phyloP scores from a whole-genome alignment of 2,888 invertebrate genomes.

The Digitonthophagus gazella region DNA sequence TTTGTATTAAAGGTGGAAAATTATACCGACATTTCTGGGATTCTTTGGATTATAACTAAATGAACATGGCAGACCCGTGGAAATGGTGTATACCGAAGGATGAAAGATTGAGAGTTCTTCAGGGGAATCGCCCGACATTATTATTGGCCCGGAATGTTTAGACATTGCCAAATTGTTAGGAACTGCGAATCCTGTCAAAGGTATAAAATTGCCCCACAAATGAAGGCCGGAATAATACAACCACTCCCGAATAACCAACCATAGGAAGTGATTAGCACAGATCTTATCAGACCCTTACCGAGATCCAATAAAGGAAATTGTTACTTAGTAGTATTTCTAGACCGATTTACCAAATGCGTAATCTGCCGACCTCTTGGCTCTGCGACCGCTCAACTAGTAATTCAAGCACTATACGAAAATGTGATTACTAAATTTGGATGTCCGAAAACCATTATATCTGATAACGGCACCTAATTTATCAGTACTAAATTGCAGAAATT shows the following conservation, averaged over 20 bases:
- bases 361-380: constrained; percentile 30
- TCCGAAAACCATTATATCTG: too few relatives aligned
- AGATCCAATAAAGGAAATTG: constrained; percentile 34
- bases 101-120: too few relatives aligned
- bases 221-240: constrained; percentile 31
- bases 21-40: too few relatives aligned
- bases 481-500: constrained; percentile 26
- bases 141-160: too few relatives aligned
- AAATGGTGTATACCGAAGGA: constrained; percentile 28
- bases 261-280: constrained; percentile 36
- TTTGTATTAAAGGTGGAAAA: too few relatives aligned
- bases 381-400: constrained; percentile 29
- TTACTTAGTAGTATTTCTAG: constrained; percentile 36
- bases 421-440: too few relatives aligned
- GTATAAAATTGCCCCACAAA: constrained; percentile 30
- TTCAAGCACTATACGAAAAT: constrained; percentile 18
- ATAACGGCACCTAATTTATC: constrained; percentile 37
- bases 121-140: too few relatives aligned
- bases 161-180: constrained; percentile 33
- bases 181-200: constrained; percentile 30
- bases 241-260: constrained; percentile 25
- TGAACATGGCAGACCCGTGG: too few relatives aligned
- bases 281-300: constrained; percentile 40
- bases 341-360: too few relatives aligned
- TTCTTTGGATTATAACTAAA: too few relatives aligned